Conservation (phyloP, 2,888 invertebrate species). For the Megastigmus dorsalis region DNA sequence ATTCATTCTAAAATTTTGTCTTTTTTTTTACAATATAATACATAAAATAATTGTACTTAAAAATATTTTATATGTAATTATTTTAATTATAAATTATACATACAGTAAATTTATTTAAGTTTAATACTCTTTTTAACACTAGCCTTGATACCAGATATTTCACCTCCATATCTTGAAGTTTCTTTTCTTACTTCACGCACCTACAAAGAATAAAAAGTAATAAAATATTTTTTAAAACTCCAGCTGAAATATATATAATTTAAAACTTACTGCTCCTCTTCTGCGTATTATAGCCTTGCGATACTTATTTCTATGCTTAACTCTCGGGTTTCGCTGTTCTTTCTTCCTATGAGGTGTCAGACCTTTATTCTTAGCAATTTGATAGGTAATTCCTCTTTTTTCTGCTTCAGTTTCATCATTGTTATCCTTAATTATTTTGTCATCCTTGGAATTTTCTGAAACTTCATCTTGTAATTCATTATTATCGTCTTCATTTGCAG, state of each 20-base stretch:
- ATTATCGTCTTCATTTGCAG: conserved; percentile 64
- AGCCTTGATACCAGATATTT: conserved; percentile 94
- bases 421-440: conserved; percentile 50
- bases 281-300: conserved; percentile 93
- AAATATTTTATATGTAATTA: conserved; percentile 4
- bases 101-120: conserved; percentile 79
- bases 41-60: too few relatives aligned
- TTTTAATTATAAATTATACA: not conserved
- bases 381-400: conserved; percentile 91
- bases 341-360: conserved; percentile 93
- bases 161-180: conserved; percentile 89
- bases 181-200: conserved; percentile 89
- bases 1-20: conserved; percentile 55
- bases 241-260: conserved; percentile 14
- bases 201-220: conserved; percentile 69
- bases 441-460: conserved; percentile 61
- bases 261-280: conserved; percentile 87
- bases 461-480: conserved; percentile 75
- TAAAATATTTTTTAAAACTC: conserved; percentile 24
- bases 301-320: conserved; percentile 94
- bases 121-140: conserved; percentile 92
- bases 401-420: conserved; percentile 60
- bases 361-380: conserved; percentile 97
- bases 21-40: conserved; percentile 36
- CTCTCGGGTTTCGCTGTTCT: conserved; percentile 94